phyloP scores from a whole-genome alignment of 1,140 invertebrate genomes.

The Diabrotica undecimpunctata region DNA sequence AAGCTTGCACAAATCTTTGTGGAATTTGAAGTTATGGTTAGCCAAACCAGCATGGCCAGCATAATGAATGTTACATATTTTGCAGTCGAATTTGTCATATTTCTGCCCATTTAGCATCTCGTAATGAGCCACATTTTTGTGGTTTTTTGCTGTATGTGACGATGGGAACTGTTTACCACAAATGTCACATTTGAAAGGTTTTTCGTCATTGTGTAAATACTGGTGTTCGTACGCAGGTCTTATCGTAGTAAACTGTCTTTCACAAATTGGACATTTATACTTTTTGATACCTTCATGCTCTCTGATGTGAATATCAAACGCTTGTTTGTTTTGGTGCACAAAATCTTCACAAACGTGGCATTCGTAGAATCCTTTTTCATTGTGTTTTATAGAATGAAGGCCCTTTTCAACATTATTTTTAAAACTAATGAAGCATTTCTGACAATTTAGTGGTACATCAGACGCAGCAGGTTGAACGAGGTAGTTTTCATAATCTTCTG shows the following conservation, averaged over 20 bases:
- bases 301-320: slow-evolving; percentile 38
- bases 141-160: background rate
- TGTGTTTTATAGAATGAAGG: slow-evolving; percentile 42
- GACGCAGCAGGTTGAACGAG: slow-evolving; percentile 48
- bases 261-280: slow-evolving; percentile 64
- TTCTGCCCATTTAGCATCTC: background rate
- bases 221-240: slow-evolving; percentile 37
- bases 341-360: slow-evolving; percentile 49
- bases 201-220: slow-evolving; percentile 52
- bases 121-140: slow-evolving; percentile 4
- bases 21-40: background rate
- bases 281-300: slow-evolving; percentile 72
- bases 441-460: slow-evolving; percentile 38
- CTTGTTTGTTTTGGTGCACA: slow-evolving; percentile 46
- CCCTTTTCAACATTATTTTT: slow-evolving; percentile 37
- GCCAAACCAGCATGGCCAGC: background rate
- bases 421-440: slow-evolving; percentile 37
- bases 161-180: slow-evolving; percentile 67
- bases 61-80: background rate
- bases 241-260: slow-evolving; percentile 51
- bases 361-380: slow-evolving; percentile 41
- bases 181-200: slow-evolving; percentile 56
- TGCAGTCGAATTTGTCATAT: background rate
- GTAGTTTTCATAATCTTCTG: background rate
- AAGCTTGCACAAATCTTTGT: background rate